phyloP scores from a whole-genome alignment of 1,140 invertebrate genomes.

The Sinonovacula constricta region DNA sequence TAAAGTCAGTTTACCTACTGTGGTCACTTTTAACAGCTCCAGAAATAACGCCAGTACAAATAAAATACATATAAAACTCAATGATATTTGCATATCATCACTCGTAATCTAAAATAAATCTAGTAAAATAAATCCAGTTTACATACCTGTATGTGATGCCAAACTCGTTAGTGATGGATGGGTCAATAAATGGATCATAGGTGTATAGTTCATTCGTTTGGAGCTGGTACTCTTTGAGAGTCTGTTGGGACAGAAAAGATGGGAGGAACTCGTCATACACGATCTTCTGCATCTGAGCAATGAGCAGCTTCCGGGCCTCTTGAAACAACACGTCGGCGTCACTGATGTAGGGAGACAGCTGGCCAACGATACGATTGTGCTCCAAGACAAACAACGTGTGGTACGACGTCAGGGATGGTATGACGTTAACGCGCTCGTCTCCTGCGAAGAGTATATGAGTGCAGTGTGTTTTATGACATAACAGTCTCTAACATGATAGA shows the following conservation, averaged over 20 bases:
- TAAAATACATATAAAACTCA: too few species aligned
- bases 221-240: neutral
- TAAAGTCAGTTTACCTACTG: too few species aligned
- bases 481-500: too few species aligned
- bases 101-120: too few species aligned
- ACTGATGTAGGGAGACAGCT: neutral
- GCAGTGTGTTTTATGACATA: too few species aligned
- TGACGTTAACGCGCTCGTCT: neutral
- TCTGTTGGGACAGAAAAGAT: neutral
- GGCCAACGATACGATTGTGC: neutral
- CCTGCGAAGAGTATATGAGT: too few species aligned
- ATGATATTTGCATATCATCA: too few species aligned
- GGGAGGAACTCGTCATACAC: slow-evolving; percentile 92
- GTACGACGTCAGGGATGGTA: neutral
- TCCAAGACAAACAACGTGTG: neutral
- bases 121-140: too few species aligned
- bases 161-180: neutral
- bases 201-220: neutral
- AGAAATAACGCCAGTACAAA: too few species aligned
- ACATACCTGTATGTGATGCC: slow-evolving; percentile 27
- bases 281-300: slow-evolving; percentile 88
- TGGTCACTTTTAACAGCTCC: too few species aligned
- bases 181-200: neutral
- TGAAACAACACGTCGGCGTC: slow-evolving; percentile 84
- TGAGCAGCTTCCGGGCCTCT: slow-evolving; percentile 88